Base-by-base conservation (phyloP, 92 coral and sea anemone genomes). In the Nematostella vectensis region DNA sequence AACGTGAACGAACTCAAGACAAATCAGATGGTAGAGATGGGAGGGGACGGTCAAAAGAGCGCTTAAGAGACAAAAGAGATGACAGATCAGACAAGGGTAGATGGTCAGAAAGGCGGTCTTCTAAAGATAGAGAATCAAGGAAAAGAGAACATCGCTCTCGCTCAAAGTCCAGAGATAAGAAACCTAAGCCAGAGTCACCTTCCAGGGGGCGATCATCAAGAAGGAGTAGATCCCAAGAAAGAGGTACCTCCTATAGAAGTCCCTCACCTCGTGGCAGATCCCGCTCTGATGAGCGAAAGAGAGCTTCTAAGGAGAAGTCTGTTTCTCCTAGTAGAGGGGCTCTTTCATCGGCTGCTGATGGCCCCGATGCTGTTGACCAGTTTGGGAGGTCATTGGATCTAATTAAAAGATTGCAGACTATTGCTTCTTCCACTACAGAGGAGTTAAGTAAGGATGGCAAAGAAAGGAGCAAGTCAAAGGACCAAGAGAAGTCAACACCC, bases 121-220 rank as follows among this genome's bases (percentile, higher is more conserved):
- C 75, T 39, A 62, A 78, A 50, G 31, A 17, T 27, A 17, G 18
- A 45, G 62, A 65, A 13, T 21, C 57, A 31, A 70, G 45, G 47
- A 71, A 63, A 61, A 59, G 48, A 29, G 75, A 63, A 23, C 50
- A 37, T 26, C 37, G 17, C 3, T 29, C 22, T 1, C 42, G 33
- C 15, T 80, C 82, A 37, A 61, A 54, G 22, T 59, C 78, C 2
- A 77, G 67, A 11, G 65, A 29, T 47, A 50, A 44, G 24, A 45
- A 45, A 17, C 23, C 51, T 9, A 45, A 22, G 18, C 18, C 18
- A 6, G 51, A 45, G 9, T 45, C 23, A 11, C 57, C n/a, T 19
- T 65, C 65, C 45, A 67, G 71, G 61, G 59, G 79, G n/a, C 69
- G 60, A 37, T 78, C 86, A 31, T 83, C 80, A 24, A 58, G 48